These are phyloP conservation scores for Bostrychus sinensis DNA, from an alignment of 2,113 vertebrate species.

Conservation along the genomic window DNA sequence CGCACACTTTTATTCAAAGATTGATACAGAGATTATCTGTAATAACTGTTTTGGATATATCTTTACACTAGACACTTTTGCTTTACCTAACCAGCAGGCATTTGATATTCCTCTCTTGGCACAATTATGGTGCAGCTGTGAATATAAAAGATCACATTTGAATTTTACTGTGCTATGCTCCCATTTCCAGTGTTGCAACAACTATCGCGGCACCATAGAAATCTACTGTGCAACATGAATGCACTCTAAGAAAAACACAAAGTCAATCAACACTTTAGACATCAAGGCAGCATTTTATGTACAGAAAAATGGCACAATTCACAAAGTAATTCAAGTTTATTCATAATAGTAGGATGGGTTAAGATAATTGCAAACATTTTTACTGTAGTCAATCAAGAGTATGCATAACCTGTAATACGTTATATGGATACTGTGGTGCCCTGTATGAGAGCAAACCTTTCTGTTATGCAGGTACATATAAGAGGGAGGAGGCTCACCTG, in stretches of 20 bases:
- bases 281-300: neutral
- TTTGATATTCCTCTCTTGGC: constrained; percentile 12
- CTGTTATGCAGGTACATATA: constrained; percentile 85
- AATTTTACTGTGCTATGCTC: constrained; percentile 36
- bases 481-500: constrained; percentile 92
- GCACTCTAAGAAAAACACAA: neutral
- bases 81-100: constrained; percentile 20
- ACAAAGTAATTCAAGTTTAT: no score
- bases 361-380: no score
- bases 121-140: constrained; percentile 49
- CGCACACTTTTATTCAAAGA: no score
- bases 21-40: neutral
- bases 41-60: neutral
- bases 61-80: constrained; percentile 3
- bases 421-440: no score
- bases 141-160: constrained; percentile 44
- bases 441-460: neutral
- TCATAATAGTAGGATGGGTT: no score
- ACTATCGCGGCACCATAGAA: neutral
- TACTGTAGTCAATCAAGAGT: no score
- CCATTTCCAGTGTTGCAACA: neutral
- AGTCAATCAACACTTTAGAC: neutral
- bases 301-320: neutral
- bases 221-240: constrained; percentile 2
- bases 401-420: no score